Evolutionary conservation across 2,113 vertebrate species (phyloP).

Genomic region (Galbula dea): DNA sequence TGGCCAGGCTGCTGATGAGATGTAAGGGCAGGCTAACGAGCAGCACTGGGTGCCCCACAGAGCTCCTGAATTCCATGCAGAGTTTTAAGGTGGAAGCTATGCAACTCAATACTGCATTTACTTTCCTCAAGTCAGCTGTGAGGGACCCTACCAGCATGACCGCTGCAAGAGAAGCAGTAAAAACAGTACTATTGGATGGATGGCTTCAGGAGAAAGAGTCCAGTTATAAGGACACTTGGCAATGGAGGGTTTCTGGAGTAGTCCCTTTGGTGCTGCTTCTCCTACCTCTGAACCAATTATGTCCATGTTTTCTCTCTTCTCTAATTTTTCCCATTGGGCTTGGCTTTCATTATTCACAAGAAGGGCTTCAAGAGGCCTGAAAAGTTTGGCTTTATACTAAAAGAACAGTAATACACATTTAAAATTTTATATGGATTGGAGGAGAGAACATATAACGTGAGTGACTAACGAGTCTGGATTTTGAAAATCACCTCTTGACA

Average conservation of each 20-base stretch:
- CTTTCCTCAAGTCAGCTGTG: neutral
- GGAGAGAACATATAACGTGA: neutral
- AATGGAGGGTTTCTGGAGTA: neutral
- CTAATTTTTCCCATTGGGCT: neutral
- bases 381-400: neutral
- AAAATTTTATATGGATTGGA: neutral
- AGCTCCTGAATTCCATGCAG: neutral
- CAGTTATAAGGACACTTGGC: neutral
- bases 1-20: conserved; percentile 11
- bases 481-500: neutral
- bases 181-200: neutral
- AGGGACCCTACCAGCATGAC: neutral
- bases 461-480: accelerated
- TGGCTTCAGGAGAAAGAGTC: neutral
- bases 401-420: neutral
- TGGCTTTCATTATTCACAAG: neutral
- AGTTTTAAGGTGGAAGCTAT: neutral
- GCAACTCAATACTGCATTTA: accelerated
- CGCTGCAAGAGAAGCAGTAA: neutral
- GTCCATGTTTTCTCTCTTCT: neutral
- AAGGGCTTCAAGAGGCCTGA: neutral
- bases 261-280: neutral
- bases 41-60: neutral
- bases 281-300: neutral
- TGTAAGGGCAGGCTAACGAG: neutral